A percentile compares a stretch with the other conserved stretches of the same genome.
These are phyloP conservation scores for Drosophila rellima DNA, from an alignment of 2,888 invertebrate genomes.

Conservation along the genomic window DNA sequence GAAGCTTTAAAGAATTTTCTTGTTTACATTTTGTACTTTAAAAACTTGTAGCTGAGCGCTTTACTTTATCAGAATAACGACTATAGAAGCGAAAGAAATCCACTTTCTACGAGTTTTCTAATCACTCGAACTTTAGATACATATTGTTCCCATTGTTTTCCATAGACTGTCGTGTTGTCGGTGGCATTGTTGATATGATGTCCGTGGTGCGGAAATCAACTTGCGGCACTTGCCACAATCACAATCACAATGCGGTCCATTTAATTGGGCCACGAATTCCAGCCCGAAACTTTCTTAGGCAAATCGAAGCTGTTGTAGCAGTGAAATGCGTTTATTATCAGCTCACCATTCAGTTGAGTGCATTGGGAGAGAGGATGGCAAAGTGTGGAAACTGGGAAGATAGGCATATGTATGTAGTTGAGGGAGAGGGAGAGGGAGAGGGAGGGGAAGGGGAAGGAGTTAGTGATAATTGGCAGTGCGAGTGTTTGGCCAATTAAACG, in stretches of 20 bases:
- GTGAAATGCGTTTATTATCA: conserved; percentile 45
- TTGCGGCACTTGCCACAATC: conserved; percentile 43
- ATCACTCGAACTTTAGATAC: conserved; percentile 27
- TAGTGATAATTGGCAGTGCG: conserved; percentile 50
- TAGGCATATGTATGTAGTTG: too few relatives aligned
- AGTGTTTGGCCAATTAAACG: conserved; percentile 71
- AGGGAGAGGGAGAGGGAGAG: not conserved
- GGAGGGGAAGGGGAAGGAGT: not conserved
- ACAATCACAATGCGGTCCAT: conserved; percentile 38
- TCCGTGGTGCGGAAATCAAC: conserved; percentile 42
- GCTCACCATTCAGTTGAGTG: conserved; percentile 11
- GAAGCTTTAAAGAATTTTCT: not conserved
- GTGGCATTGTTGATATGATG: conserved; percentile 34
- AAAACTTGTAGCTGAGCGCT: not conserved
- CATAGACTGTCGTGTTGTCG: not conserved
- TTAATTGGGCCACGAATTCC: conserved; percentile 35
- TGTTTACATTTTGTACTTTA: too few relatives aligned
- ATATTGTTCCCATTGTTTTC: conserved; percentile 14
- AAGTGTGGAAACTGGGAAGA: not conserved
- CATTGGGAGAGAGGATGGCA: not conserved
- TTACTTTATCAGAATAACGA: not conserved
- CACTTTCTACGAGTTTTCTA: conserved; percentile 32
- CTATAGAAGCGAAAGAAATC: conserved; percentile 15
- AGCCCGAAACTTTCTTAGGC: conserved; percentile 27
- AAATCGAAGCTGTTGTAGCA: conserved; percentile 37